These are phyloP conservation scores for Camptogramma bilineatum DNA, from an alignment of 2,888 invertebrate species.

Conservation along the genomic window DNA sequence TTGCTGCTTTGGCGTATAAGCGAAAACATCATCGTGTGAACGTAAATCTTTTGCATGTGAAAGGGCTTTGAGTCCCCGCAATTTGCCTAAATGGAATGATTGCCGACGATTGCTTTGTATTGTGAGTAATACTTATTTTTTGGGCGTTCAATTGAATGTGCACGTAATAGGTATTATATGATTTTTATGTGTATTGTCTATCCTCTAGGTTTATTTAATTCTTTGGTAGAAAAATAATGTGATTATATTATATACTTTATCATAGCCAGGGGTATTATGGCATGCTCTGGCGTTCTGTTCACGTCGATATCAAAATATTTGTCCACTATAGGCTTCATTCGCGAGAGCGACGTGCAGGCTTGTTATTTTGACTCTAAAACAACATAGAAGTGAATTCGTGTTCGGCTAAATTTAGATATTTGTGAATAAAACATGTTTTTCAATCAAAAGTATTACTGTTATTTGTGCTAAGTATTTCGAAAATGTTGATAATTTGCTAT, in stretches of 20 bases:
- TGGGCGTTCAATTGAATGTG: not conserved
- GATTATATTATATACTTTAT: not conserved
- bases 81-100: slow-evolving; percentile 31
- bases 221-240: no score
- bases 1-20: not conserved
- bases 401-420: not conserved
- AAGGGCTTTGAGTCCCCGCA: slow-evolving; percentile 33
- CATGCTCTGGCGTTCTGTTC: not conserved
- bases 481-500: no score
- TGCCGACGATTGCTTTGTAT: slow-evolving; percentile 21
- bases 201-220: no score
- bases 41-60: slow-evolving; percentile 3
- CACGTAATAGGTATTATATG: not conserved
- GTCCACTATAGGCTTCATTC: not conserved
- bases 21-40: not conserved
- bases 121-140: not conserved
- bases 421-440: no score
- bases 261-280: not conserved
- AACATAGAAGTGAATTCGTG: not conserved
- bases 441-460: not conserved
- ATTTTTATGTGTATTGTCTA: no score
- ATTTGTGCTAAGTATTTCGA: not conserved
- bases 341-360: not conserved
- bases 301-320: not conserved
- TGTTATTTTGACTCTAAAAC: not conserved